phyloP scores from a whole-genome alignment of 2,888 invertebrate genomes.

The Ferdinandea cuprea region DNA sequence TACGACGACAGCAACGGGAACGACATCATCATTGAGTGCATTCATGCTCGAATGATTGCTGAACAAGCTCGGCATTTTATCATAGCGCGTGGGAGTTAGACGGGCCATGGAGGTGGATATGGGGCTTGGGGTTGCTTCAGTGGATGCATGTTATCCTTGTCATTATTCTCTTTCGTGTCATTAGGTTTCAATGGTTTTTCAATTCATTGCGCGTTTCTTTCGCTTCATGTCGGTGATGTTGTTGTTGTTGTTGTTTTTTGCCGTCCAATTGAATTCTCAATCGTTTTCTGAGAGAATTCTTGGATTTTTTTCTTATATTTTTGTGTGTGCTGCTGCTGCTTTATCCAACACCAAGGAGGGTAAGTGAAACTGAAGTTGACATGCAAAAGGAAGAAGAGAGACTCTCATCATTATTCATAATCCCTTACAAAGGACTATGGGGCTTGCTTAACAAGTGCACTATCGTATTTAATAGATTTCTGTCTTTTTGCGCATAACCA shows the following conservation, averaged over 20 bases:
- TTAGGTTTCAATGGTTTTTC: conserved; percentile 82
- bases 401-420: conserved; percentile 73
- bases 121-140: not conserved
- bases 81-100: conserved; percentile 29
- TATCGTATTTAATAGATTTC: conserved; percentile 48
- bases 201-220: conserved; percentile 70
- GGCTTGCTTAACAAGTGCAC: conserved; percentile 62
- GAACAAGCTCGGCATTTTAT: conserved; percentile 72
- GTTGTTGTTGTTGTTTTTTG: conserved; percentile 17
- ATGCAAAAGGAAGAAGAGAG: conserved; percentile 33
- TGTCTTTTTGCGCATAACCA: conserved; percentile 43
- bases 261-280: conserved; percentile 72
- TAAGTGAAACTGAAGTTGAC: conserved; percentile 65
- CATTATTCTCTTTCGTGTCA: conserved; percentile 83
- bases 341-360: conserved; percentile 12
- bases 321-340: not conserved
- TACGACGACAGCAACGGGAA: conserved; percentile 20
- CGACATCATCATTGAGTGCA: conserved; percentile 74
- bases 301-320: conserved; percentile 3
- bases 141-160: conserved; percentile 75
- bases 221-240: conserved; percentile 27
- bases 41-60: conserved; percentile 71
- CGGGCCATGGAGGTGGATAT: not conserved
- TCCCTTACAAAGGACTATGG: conserved; percentile 58
- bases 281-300: conserved; percentile 56